Evolutionary conservation across 64 coral and sea anemone genomes (phyloP), one percentile per base, ranked within the genome.

Genomic region (Stichodactyla helianthus): DNA sequence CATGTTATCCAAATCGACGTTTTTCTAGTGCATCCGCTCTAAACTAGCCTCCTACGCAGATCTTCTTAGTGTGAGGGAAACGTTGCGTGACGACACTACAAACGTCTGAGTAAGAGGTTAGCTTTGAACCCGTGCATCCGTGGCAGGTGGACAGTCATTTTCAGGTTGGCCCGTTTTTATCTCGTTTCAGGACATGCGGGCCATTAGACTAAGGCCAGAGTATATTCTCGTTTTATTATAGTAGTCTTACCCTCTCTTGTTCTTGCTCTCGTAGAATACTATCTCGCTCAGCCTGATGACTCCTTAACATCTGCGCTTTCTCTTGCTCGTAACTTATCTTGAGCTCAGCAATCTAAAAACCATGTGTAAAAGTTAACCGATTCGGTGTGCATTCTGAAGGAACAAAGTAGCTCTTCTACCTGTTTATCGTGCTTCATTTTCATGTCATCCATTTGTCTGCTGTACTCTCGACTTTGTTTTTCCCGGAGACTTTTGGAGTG

Each of bases 401-500:
- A 44, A 44, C 35, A 44, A 44, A 44, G 35, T 44, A 44, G 35
- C 35, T 14, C 52, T 44, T 59, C 35, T 86, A 90, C 90, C 93
- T 90, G 82, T 78, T 99, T 99, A 18, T 99, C 97, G 59, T 99
- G 90, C 54, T 89, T 86, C 62, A 90, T 87, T 85, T 89, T 94
- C 19, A 92, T 58, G 68, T 95, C 90, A 81, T 99, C 97, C 31
- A 99, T 54, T 76, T 99, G 97, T 59, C 93, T 90, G 16, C 83
- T 93, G 59, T 95, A 99, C 65, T 99, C 97, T 62, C 88, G 90
- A 7, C 87, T 85, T 52, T 99, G 97, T 77, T 99, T 99, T 90
- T 99, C 97, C 51, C 97, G 93, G 54, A 94, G 90, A 64, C 76
- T 99, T 70, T 94, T 99, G 44, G 97, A 99, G n/a, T 88, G 88